Base-by-base conservation (phyloP, 2,797 vertebrate species). In the Echeneis naucrates region DNA sequence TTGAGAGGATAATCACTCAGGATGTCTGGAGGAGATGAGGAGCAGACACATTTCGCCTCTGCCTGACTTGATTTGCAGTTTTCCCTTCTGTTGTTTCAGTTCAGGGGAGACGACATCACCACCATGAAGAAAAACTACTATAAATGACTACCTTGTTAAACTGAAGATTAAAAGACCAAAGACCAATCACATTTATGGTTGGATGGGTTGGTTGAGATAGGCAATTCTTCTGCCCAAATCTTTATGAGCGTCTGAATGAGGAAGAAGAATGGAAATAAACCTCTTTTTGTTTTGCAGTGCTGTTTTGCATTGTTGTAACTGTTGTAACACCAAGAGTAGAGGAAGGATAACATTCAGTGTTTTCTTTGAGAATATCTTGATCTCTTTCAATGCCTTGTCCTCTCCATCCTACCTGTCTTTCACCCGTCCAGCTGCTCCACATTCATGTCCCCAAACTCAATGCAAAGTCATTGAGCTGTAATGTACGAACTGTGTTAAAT, bases 401-500 rank as follows among this genome's bases (percentile, higher is more conserved):
- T 60, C 74, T 50, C 42, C 27, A 3, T 77, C 64, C 26, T 19
- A 53, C 45, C 56, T 2, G 45, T 68, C 81, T 68, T 83, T 67
- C 62, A 56, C 42, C 67, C 77, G 73, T 75, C 70, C 35, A 68
- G 42, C 51, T 26, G 66, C 75, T 78, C 44, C 82, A 79, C 87
- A 82, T 85, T 92, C 61, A 86, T 77, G 68, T 91, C n/a, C n/a
- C 85, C 63, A 13, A 71, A 68, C 82, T 85, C 84, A 56, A 68
- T 30, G 78, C 79, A 76, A 72, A 92, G 88, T 72, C 88, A 85
- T 64, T 21, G 88, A 91, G 89, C 86, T 91, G 87, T 87, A 85
- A 86, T 76, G 73, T 82, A 84, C 53, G 76, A 90, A 81, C 77
- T 60, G 69, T 58, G 77, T 68, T 89, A 72, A 90, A 91, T 90